Percentiles rank a stretch among this genome's conserved stretches.
Conservation (phyloP, 2,888 invertebrate genomes). For the Leistus spinibarbis region DNA sequence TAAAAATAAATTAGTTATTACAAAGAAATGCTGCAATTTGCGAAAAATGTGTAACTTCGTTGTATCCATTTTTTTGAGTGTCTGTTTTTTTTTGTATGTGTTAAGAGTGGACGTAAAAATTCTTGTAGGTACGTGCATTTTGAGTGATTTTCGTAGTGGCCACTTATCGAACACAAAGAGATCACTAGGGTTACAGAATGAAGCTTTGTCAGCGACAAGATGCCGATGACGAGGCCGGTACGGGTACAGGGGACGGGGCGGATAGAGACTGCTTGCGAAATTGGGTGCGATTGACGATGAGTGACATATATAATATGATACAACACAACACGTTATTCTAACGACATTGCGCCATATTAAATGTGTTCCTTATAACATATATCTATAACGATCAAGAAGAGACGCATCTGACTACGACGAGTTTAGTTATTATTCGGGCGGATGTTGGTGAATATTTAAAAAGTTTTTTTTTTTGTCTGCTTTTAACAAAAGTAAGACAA, state of each 20-base stretch:
- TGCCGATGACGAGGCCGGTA: background rate
- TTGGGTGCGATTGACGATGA: background rate
- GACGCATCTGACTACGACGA: no score
- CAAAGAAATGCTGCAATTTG: background rate
- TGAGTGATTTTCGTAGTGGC: background rate
- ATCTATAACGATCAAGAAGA: no score
- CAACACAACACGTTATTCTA: background rate
- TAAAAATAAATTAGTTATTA: background rate
- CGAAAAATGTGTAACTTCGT: background rate
- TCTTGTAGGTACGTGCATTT: background rate
- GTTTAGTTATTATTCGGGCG: no score
- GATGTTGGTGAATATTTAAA: no score
- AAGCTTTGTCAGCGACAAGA: background rate
- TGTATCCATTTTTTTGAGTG: background rate
- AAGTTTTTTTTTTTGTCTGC: no score
- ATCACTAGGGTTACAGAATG: background rate
- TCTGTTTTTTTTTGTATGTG: background rate
- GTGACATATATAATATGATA: background rate
- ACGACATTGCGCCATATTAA: background rate
- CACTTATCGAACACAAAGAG: background rate
- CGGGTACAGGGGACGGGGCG: background rate
- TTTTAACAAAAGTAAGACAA: no score
- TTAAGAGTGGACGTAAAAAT: background rate
- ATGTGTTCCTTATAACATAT: background rate
- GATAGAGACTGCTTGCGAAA: background rate